phyloP scores from a whole-genome alignment of 2,797 vertebrate species.

The Serranus cabrilla region DNA sequence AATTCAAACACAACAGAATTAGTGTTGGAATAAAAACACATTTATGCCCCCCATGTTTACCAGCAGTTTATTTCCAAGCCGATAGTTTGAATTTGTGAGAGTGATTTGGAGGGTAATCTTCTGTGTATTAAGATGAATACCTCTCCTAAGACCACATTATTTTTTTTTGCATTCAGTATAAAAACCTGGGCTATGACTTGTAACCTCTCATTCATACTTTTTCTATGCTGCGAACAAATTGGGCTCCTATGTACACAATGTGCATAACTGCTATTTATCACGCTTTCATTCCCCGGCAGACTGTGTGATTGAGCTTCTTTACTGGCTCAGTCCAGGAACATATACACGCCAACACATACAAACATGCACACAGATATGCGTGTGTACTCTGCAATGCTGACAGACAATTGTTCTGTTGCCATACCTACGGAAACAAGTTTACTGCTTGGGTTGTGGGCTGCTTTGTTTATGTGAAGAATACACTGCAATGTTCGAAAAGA shows the following conservation, averaged over 20 bases:
- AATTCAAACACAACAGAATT: conserved; percentile 80
- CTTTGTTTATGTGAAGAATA: conserved; percentile 10
- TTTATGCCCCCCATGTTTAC: conserved; percentile 70
- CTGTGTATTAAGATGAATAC: conserved; percentile 58
- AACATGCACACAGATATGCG: conserved; percentile 2
- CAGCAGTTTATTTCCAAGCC: conserved; percentile 63
- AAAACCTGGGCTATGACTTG: conserved; percentile 21
- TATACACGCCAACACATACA: background rate
- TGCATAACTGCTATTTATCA: conserved; percentile 33
- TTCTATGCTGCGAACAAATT: conserved; percentile 22
- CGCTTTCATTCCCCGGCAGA: conserved; percentile 28
- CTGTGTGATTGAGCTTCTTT: conserved; percentile 20
- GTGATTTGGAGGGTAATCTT: conserved; percentile 60
- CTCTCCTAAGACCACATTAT: conserved; percentile 42
- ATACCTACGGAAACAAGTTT: conserved; percentile 9
- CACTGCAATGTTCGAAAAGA: conserved; percentile 2
- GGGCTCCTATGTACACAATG: conserved; percentile 20
- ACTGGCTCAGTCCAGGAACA: conserved; percentile 11
- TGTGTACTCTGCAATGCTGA: background rate
- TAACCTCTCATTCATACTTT: conserved; percentile 39
- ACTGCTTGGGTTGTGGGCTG: background rate
- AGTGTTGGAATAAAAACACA: conserved; percentile 70
- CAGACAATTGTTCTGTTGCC: conserved; percentile 23
- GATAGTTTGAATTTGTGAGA: conserved; percentile 64
- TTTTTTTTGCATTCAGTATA: conserved; percentile 39